Percentiles rank a stretch among this genome's conserved stretches.
These are phyloP conservation scores for Plusia festucae DNA, from an alignment of 2,888 invertebrate species.

Conservation along the genomic window DNA sequence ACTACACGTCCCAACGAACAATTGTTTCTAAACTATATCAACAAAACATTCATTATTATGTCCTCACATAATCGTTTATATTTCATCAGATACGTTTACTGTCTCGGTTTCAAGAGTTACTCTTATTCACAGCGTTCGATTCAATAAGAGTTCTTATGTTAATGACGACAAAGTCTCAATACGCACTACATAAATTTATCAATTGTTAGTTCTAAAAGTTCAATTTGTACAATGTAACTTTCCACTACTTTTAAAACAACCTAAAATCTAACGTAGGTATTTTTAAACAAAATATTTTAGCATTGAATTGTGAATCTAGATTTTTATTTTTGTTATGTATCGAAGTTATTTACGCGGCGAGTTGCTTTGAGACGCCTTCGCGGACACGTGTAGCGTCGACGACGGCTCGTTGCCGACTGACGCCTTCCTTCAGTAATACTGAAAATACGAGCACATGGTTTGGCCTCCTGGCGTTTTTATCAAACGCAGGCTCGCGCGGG, in stretches of 20 bases:
- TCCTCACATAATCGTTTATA: conserved; percentile 55
- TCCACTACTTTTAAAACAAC: conserved; percentile 15
- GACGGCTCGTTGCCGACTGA: conserved; percentile 78
- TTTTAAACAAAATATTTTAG: conserved; percentile 11
- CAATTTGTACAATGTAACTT: conserved; percentile 14
- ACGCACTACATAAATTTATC: neutral
- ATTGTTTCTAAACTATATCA: conserved; percentile 70
- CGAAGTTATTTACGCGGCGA: conserved; percentile 84
- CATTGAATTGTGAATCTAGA: conserved; percentile 33
- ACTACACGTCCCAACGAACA: conserved; percentile 55
- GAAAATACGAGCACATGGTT: conserved; percentile 78
- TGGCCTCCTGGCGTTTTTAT: conserved; percentile 77
- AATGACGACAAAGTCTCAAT: conserved; percentile 22
- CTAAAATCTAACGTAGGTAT: conserved; percentile 10
- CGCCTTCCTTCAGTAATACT: conserved; percentile 70
- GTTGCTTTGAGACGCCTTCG: conserved; percentile 47
- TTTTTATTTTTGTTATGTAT: conserved; percentile 58
- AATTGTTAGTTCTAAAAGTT: conserved; percentile 14
- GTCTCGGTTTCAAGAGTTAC: conserved; percentile 20
- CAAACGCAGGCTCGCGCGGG: conserved; percentile 74
- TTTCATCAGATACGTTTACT: conserved; percentile 36
- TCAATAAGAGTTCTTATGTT: conserved; percentile 24
- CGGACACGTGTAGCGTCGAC: conserved; percentile 60
- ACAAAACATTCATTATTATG: conserved; percentile 61
- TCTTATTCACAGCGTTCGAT: conserved; percentile 26